Evolutionary conservation across 2,888 invertebrate species (phyloP).

Genomic region (Lithosia quadra): DNA sequence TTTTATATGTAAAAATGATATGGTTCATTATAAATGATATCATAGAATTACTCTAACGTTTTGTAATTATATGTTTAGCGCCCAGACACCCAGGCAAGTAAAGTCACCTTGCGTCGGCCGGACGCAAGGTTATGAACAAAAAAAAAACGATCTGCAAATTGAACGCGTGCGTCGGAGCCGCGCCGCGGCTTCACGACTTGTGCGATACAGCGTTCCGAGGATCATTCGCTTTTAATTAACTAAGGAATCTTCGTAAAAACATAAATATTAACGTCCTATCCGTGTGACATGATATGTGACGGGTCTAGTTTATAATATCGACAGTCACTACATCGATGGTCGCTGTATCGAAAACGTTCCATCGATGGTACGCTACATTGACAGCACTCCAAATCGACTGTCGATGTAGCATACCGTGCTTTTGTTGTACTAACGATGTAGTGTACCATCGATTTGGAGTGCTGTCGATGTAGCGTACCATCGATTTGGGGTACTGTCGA

Average conservation of each 20-base stretch:
- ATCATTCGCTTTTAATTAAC: conserved; percentile 39
- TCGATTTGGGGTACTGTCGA: no score
- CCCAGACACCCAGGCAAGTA: conserved; percentile 82
- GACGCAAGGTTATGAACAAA: conserved; percentile 84
- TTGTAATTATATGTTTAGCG: conserved; percentile 84
- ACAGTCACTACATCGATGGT: no score
- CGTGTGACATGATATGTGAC: conserved; percentile 71
- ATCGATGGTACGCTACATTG: no score
- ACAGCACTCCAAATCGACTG: no score
- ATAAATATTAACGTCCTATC: conserved; percentile 54
- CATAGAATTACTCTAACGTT: conserved; percentile 76
- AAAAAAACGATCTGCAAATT: conserved; percentile 73
- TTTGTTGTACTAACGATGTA: no score
- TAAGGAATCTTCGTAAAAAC: conserved; percentile 53
- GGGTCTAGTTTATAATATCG: no score
- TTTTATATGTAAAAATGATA: conserved; percentile 80
- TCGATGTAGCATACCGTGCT: no score
- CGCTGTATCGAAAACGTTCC: no score
- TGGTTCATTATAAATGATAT: conserved; percentile 79
- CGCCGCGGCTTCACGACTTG: conserved; percentile 41
- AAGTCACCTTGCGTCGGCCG: conserved; percentile 83
- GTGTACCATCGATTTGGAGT: no score
- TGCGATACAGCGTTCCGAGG: conserved; percentile 26
- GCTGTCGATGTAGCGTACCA: no score
- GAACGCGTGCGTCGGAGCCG: conserved; percentile 69